Evolutionary conservation across 2,113 vertebrate genomes (phyloP), one percentile per base, ranked within the genome.

Genomic region (Muntiacus reevesi): DNA sequence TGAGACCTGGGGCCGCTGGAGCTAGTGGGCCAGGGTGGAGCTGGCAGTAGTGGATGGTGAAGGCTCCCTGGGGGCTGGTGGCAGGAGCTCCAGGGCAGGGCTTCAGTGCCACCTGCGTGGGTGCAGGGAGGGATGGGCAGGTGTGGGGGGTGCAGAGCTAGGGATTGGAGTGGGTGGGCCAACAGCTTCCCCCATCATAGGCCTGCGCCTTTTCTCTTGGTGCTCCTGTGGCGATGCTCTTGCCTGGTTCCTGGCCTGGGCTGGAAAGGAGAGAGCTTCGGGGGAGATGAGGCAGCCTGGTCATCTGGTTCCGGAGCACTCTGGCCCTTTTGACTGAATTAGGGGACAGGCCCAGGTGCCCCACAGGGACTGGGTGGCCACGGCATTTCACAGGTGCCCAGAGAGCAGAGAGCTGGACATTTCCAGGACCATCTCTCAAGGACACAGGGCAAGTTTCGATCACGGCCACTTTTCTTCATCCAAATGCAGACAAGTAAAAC

Each of bases 41-140:
- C 25, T 17, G 45, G 45, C 11, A 15, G 30, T 21, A 30, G 28
- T 81, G 28, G 76, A 4, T 6, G 14, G 83, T 16, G 21, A 52
- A 50, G 1, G 33, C 16, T 55, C 25, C 54, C 64, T 55, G 28
- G 64, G 13, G 62, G 28, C 28, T 27, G 2, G 19, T 15, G 55
- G 33, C 28, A 59, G 55, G 45, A 30, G 25, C 13, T 6, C 19
- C 7, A 43, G 59, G 33, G 28, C 40, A 36, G 28, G 64, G 50
- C 71, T 25, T 33, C 54, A 36, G 27, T 5, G n/a, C 3, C 6
- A 2, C 1, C 7, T 54, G n/a, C 9, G 21, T 1, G 2, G 4
- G 2, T 40, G 45, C 4, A 28, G n/a, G 57, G 83, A 78, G 36
- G 28, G 23, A 30, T 1, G 36, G 76, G 64, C 47, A 54, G 36